These are phyloP conservation scores for Cathartes aura DNA, from an alignment of 2,113 vertebrate genomes.

Conservation along the genomic window DNA sequence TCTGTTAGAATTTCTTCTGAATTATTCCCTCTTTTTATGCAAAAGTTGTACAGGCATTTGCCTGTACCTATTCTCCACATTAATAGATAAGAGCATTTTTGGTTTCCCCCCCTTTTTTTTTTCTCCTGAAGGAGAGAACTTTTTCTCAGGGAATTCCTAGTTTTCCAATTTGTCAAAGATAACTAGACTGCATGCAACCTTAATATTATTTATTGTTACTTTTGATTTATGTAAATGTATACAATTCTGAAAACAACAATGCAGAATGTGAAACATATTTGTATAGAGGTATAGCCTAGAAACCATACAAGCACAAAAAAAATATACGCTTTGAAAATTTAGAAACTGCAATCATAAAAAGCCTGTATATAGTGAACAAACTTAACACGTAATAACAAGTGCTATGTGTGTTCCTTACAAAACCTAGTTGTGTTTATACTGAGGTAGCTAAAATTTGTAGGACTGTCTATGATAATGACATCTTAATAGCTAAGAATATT, in stretches of 20 bases:
- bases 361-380: background rate
- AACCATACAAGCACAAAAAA: background rate
- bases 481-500: constrained; percentile 5
- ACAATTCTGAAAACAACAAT: background rate
- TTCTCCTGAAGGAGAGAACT: background rate
- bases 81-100: background rate
- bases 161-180: background rate
- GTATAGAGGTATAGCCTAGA: background rate
- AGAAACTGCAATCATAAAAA: background rate
- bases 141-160: background rate
- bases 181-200: background rate
- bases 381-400: background rate
- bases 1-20: background rate
- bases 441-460: constrained; percentile 2
- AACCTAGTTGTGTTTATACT: background rate
- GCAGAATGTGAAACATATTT: background rate
- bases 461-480: background rate
- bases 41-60: background rate
- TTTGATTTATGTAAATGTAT: background rate
- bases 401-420: background rate
- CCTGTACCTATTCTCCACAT: background rate
- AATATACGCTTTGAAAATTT: background rate
- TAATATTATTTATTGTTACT: background rate
- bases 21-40: background rate
- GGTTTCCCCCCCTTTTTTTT: background rate